A percentile compares a stretch with the other conserved stretches of the same genome.
These are phyloP conservation scores for Onthophagus sagittarius DNA, from an alignment of 2,888 invertebrate species.

Conservation along the genomic window DNA sequence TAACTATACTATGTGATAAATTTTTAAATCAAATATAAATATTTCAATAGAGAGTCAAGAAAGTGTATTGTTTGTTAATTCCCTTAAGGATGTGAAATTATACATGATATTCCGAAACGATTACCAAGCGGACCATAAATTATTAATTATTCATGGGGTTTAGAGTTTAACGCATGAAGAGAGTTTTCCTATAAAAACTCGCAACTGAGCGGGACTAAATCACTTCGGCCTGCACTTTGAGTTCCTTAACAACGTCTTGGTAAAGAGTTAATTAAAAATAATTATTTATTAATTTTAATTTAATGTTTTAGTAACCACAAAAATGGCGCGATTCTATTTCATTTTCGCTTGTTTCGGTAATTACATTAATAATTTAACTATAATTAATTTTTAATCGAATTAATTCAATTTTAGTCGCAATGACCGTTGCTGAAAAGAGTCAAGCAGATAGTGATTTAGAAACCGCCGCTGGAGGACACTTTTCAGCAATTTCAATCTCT, in stretches of 20 bases:
- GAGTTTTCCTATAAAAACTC: neutral
- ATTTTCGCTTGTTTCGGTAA: constrained; percentile 15
- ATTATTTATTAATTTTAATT: neutral
- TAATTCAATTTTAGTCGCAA: constrained; percentile 1
- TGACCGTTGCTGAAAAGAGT: constrained; percentile 5
- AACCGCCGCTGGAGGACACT: constrained; percentile 29
- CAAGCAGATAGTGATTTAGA: constrained; percentile 20
- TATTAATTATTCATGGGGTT: neutral
- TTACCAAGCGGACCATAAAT: neutral
- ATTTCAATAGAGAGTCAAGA: no score
- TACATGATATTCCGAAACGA: neutral
- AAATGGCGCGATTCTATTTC: constrained; percentile 17
- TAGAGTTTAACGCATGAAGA: neutral
- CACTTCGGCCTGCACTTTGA: neutral
- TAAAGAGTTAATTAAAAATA: neutral
- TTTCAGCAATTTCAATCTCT: constrained; percentile 18
- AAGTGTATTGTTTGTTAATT: neutral
- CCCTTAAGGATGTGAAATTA: neutral
- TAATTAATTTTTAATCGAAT: neutral
- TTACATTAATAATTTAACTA: neutral
- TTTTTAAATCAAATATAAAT: no score
- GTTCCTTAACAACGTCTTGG: neutral
- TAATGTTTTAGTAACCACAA: neutral
- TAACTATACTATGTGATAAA: no score
- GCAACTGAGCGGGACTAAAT: neutral